Percentiles rank a stretch among this genome's conserved stretches.
phyloP scores from a whole-genome alignment of 2,113 vertebrate species.

The Vireo altiloquus region DNA sequence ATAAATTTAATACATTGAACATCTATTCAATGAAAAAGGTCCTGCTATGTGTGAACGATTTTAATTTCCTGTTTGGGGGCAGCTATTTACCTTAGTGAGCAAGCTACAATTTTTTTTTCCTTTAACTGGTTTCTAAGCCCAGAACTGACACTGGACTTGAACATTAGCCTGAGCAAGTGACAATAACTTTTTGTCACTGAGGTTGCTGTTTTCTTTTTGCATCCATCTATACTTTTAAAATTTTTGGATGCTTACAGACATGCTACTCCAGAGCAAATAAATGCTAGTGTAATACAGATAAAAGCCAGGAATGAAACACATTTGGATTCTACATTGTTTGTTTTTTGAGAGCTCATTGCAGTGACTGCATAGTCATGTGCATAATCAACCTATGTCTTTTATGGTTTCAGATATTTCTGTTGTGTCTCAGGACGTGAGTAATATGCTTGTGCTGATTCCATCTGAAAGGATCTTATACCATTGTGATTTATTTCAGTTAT shows the following conservation, averaged over 20 bases:
- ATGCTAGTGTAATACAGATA: not conserved
- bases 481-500: not conserved
- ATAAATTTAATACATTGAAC: not conserved
- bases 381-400: not conserved
- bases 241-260: not conserved
- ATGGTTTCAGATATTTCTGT: not conserved
- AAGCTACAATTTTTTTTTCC: not conserved
- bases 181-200: not conserved
- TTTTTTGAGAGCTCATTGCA: not conserved
- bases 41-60: not conserved
- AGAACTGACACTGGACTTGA: not conserved
- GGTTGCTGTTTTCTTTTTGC: not conserved
- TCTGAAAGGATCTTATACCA: not conserved
- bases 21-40: not conserved
- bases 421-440: not conserved
- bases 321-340: not conserved
- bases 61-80: constrained; percentile 7
- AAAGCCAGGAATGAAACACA: not conserved
- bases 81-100: not conserved
- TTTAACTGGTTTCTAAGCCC: not conserved
- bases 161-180: not conserved
- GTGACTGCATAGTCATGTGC: not conserved
- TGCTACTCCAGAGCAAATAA: not conserved
- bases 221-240: not conserved
- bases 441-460: not conserved